Evolutionary conservation across 23 tunicate species (phyloP), one percentile per base, ranked within the genome.

Genomic region (Ascidia mentula): DNA sequence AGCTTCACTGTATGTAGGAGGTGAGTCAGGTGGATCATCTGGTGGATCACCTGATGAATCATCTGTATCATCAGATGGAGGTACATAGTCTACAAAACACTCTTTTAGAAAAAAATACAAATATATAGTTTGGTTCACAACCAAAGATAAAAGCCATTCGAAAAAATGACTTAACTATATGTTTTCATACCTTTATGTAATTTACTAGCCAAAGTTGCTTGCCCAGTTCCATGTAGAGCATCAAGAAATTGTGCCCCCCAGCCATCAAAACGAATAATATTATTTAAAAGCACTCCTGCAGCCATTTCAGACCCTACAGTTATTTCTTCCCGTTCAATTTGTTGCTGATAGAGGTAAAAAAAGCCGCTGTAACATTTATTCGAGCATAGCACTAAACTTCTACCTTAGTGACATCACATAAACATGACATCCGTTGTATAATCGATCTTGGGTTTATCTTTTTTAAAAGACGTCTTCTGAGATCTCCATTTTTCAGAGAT

Each of bases 221-320:
- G 65, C 24, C 65, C 65, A 53, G 12, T 53, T 3, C 24, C 22
- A 53, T 53, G 13, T 28, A 53, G 24, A 53, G 28, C 65, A 53
- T 53, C 65, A 3, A 53, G 65, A 53, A 53, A 53, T 53, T 53
- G 65, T 3, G 65, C 65, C 1, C 65, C 65, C 65, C 65, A 53
- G 65, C 65, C 65, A 53, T 9, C 13, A 9, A 53, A 53, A 3
- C 65, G 22, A 3, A 20, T 53, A 53, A 53, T 28, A 20, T 53
- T 28, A 53, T 9, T 28, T 20, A 53, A 28, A 53, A 53, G 24
- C 24, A 20, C 24, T 53, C 65, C 65, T 20, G 24, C 65, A 20
- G 65, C 65, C 1, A 3, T 26, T 9, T 9, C 28, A 3, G 22
- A 28, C 1, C 65, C 65, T 20, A 20, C 65, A 53, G 22, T 53